Evolutionary conservation across 2,888 invertebrate genomes (phyloP).

Genomic region (Camptogramma bilineatum): DNA sequence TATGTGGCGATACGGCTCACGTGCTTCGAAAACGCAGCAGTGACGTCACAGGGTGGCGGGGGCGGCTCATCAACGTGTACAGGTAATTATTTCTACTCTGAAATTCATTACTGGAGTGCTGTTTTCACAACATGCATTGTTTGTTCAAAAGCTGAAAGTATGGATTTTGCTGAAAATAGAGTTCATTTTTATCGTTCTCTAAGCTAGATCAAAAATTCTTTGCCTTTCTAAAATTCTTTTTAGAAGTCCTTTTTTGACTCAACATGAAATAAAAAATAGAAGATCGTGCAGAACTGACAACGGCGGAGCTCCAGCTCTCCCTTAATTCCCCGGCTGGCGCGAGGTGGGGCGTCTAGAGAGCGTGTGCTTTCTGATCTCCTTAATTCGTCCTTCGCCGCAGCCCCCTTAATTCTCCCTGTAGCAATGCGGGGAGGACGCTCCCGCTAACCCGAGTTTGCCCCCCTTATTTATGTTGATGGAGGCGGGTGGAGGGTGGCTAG

Average conservation of each 20-base stretch:
- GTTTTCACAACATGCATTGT: constrained; percentile 25
- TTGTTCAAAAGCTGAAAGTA: constrained; percentile 9
- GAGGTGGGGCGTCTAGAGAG: constrained; percentile 82
- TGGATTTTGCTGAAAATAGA: constrained; percentile 8
- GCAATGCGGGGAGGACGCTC: constrained; percentile 73
- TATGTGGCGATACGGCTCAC: constrained; percentile 76
- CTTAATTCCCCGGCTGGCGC: constrained; percentile 76
- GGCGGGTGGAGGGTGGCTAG: constrained; percentile 55
- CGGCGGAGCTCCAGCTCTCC: constrained; percentile 50
- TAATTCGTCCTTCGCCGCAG: constrained; percentile 85
- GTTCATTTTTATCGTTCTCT: constrained; percentile 2
- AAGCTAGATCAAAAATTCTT: constrained; percentile 15
- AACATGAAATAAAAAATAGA: constrained; percentile 40
- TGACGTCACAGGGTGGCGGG: constrained; percentile 72
- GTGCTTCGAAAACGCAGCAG: constrained; percentile 74
- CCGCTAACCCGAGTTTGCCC: constrained; percentile 81
- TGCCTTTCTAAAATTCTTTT: constrained; percentile 30
- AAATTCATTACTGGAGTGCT: constrained; percentile 35
- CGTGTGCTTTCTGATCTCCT: constrained; percentile 85
- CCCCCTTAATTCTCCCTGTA: constrained; percentile 81
- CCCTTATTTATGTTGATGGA: constrained; percentile 82
- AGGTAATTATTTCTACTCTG: constrained; percentile 41
- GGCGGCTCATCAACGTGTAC: constrained; percentile 43
- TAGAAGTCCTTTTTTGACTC: constrained; percentile 26
- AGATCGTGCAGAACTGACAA: constrained; percentile 41